phyloP scores from a whole-genome alignment of 1,140 invertebrate genomes.

The Triops longicaudatus region DNA sequence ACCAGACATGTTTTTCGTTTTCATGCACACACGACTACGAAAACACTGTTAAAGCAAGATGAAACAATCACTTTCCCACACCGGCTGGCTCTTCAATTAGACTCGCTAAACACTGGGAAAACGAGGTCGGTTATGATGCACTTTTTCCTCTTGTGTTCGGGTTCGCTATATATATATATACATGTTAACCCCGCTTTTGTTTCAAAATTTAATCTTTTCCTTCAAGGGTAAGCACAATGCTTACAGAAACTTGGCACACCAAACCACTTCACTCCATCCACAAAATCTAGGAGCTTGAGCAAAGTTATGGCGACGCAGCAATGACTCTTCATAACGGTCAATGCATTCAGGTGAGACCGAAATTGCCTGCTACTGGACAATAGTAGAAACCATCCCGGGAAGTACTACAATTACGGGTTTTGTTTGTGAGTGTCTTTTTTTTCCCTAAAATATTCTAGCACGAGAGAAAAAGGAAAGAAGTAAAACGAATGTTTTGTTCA shows the following conservation, averaged over 20 bases:
- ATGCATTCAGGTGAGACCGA: too few relatives aligned
- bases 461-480: background rate
- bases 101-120: background rate
- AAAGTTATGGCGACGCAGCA: background rate
- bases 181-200: background rate
- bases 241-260: background rate
- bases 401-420: background rate
- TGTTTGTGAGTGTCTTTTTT: background rate
- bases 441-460: background rate
- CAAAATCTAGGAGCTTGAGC: constrained; percentile 2
- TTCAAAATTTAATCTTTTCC: background rate
- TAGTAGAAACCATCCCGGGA: background rate
- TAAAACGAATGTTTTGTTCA: background rate
- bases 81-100: background rate
- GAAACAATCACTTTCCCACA: background rate
- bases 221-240: background rate
- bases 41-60: background rate
- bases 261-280: background rate
- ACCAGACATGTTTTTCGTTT: constrained; percentile 3
- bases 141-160: background rate
- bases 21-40: background rate
- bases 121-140: background rate
- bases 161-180: too few relatives aligned
- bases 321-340: too few relatives aligned
- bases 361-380: background rate